These are phyloP conservation scores for Leptinotarsa texana DNA, from an alignment of 1,140 invertebrate species.

Conservation along the genomic window DNA sequence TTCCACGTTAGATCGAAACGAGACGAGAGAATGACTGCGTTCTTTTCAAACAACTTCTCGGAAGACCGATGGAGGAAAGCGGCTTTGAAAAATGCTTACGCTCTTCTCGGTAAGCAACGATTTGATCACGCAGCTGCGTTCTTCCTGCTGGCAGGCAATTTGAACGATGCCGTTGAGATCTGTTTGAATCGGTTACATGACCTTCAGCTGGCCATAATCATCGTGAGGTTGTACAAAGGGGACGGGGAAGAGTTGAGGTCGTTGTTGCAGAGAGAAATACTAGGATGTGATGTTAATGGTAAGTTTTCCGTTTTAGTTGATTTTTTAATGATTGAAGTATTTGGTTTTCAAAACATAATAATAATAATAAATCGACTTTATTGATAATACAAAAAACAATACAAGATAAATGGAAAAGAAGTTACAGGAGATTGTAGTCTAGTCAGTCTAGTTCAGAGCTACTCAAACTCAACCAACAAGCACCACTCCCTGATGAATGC, in stretches of 20 bases:
- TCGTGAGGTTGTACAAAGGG: constrained; percentile 89
- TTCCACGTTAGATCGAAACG: constrained; percentile 67
- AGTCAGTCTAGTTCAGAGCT: too few relatives aligned
- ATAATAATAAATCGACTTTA: too few relatives aligned
- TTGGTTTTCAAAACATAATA: too few relatives aligned
- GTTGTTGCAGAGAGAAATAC: constrained; percentile 77
- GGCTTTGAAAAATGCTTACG: constrained; percentile 97
- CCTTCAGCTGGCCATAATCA: constrained; percentile 93
- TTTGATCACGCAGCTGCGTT: constrained; percentile 94
- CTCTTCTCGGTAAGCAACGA: constrained; percentile 90
- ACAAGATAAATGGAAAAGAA: too few relatives aligned
- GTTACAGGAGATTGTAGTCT: too few relatives aligned
- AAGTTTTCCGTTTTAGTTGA: background rate
- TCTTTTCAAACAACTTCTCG: constrained; percentile 94
- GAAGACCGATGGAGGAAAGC: constrained; percentile 95
- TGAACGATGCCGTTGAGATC: constrained; percentile 93
- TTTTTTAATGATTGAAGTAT: too few relatives aligned
- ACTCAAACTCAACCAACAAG: too few relatives aligned
- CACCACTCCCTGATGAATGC: too few relatives aligned
- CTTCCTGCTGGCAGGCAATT: constrained; percentile 90
- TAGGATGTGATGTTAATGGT: constrained; percentile 72
- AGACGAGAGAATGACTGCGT: constrained; percentile 91
- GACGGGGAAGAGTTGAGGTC: constrained; percentile 77
- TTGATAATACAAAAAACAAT: too few relatives aligned
- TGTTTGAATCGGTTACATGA: constrained; percentile 89